Evolutionary conservation across 2,113 vertebrate species (phyloP).

Genomic region (Zosterops pallidus): DNA sequence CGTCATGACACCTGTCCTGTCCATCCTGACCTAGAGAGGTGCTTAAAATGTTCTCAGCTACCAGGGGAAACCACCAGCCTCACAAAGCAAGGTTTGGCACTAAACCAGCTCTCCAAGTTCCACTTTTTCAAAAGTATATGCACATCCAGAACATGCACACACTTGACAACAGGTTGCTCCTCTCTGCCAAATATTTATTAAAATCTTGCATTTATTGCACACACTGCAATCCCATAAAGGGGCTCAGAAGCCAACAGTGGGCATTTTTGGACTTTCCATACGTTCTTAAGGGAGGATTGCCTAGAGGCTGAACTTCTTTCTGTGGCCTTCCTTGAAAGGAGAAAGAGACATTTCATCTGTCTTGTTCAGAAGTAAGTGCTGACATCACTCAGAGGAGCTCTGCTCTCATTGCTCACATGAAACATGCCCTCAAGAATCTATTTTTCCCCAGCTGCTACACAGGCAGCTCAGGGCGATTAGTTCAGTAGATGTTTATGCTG

Average conservation of each 20-base stretch:
- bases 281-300: background rate
- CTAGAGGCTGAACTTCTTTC: background rate
- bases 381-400: fast-evolving
- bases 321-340: background rate
- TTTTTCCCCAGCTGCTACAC: background rate
- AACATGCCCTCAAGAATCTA: background rate
- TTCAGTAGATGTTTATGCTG: background rate
- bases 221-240: background rate
- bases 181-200: background rate
- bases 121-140: background rate
- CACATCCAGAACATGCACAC: background rate
- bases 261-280: background rate
- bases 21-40: background rate
- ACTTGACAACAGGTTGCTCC: background rate
- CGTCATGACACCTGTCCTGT: background rate
- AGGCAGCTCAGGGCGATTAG: background rate
- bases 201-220: background rate
- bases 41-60: background rate
- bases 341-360: background rate
- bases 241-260: background rate
- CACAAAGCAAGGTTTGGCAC: background rate
- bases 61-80: background rate
- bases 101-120: background rate
- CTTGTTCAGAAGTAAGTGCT: background rate
- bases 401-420: background rate